Evolutionary conservation across 2,888 invertebrate species (phyloP), one percentile per base, ranked within the genome.

Genomic region (Metopia argyrocephala): DNA sequence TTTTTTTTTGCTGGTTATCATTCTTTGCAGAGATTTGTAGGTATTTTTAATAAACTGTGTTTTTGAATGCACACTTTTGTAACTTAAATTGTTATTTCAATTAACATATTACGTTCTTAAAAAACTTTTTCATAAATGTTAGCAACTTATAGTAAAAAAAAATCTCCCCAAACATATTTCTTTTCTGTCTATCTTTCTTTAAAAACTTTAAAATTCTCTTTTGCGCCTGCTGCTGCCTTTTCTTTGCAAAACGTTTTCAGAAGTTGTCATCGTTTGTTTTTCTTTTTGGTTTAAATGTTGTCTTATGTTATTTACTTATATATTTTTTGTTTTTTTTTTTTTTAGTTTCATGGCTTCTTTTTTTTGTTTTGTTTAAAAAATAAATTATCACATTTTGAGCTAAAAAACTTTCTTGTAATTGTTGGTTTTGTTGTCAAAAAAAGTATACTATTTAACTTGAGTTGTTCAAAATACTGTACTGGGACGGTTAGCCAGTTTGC

Each of bases 321-420:
- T 31, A 15, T 65, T 45, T 45, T 57, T 66, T 23, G 18, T 38
- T 45, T 18, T 31, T 62, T 76, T 9, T 31, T 18, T 27, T 6
- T 52, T 61, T 31, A 54, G 27, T 65, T 69, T 81, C 27, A 56
- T 71, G 71, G 66, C 76, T 45, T 70, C 2, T 3, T 38, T 45
- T 75, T 66, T 59, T 38, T 45, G 64, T 65, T 48, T 52, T 50
- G 31, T 76, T 59, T 70, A 70, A 61, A 69, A 78, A 78, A 76
- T 78, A 81, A 81, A 81, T 81, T 81, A 81, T 81, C 81, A 81
- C 81, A 81, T 81, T 78, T 81, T 81, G 74, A 78, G 69, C 81
- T 78, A 81, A 81, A 69, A 78, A 80, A 81, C 65, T 25, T 25
- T 59, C 25, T 69, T 80, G 27, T 70, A 23, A 62, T 68, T 76